phyloP scores from a whole-genome alignment of 1,140 invertebrate genomes.

The Euglossa dilemma region DNA sequence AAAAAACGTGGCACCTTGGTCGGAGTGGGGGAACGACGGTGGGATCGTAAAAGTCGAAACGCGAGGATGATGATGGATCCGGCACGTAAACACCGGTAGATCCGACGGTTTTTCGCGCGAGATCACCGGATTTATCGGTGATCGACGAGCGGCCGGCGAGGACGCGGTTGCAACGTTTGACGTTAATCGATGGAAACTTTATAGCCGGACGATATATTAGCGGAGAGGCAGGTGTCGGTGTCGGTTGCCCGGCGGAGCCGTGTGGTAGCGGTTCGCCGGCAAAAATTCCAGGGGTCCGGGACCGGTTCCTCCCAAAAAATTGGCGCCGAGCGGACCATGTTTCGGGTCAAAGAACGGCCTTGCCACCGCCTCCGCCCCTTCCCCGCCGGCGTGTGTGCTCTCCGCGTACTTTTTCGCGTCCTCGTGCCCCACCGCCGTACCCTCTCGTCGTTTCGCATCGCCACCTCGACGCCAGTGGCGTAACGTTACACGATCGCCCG shows the following conservation, averaged over 20 bases:
- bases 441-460: slow-evolving; percentile 42
- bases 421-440: slow-evolving; percentile 49
- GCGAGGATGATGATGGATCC: background rate
- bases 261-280: slow-evolving; percentile 23
- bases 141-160: slow-evolving; percentile 34
- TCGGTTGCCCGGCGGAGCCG: slow-evolving; percentile 49
- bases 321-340: slow-evolving; percentile 76
- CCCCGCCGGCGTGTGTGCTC: slow-evolving; percentile 8
- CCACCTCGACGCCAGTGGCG: slow-evolving; percentile 57
- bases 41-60: background rate
- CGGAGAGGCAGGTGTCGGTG: slow-evolving; percentile 48
- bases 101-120: slow-evolving; percentile 4
- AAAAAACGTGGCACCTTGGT: too few relatives aligned
- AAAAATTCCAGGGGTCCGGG: slow-evolving; percentile 70
- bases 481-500: slow-evolving; percentile 39
- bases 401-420: slow-evolving; percentile 61
- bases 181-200: slow-evolving; percentile 56
- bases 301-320: slow-evolving; percentile 78
- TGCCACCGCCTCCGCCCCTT: slow-evolving; percentile 74
- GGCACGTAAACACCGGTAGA: background rate
- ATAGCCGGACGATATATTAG: slow-evolving; percentile 45
- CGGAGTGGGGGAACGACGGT: too few relatives aligned
- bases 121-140: slow-evolving; percentile 24
- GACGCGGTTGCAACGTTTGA: slow-evolving; percentile 28
- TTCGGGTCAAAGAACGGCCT: slow-evolving; percentile 81